Percentiles rank a stretch among this genome's conserved stretches.
These are phyloP conservation scores for Hirudo medicinalis DNA, from an alignment of 1,140 invertebrate genomes.

Conservation along the genomic window DNA sequence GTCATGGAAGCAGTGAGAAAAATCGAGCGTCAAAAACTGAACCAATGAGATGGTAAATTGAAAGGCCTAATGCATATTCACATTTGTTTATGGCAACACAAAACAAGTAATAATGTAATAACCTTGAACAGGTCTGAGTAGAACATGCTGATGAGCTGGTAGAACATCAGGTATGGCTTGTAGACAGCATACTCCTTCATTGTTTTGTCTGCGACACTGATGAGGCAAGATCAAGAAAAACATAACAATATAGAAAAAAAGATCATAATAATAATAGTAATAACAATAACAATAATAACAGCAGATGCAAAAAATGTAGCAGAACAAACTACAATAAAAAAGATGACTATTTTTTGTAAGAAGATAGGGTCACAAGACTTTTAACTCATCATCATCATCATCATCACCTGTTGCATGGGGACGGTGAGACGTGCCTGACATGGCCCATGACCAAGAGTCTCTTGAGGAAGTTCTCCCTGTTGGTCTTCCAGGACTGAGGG, in stretches of 20 bases:
- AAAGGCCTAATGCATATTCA: not conserved
- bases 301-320: too few species aligned
- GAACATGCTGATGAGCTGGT: constrained; percentile 61
- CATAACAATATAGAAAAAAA: not conserved
- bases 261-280: not conserved
- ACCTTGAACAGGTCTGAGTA: constrained; percentile 64
- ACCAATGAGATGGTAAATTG: not conserved
- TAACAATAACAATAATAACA: not conserved
- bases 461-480: constrained; percentile 57
- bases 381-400: not conserved
- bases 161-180: constrained; percentile 71
- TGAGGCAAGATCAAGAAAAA: constrained; percentile 15
- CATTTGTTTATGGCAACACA: not conserved
- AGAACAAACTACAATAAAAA: not conserved
- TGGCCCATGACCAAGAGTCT: constrained; percentile 66
- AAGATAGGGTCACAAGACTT: not conserved
- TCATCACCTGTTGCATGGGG: constrained; percentile 27
- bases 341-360: not conserved
- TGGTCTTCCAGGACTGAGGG: constrained; percentile 52
- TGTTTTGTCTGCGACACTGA: constrained; percentile 40
- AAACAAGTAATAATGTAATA: constrained; percentile 24
- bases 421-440: constrained; percentile 44
- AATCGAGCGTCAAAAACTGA: not conserved
- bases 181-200: constrained; percentile 65
- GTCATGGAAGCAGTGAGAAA: not conserved